Evolutionary conservation across 2,888 invertebrate genomes (phyloP).

Genomic region (Oxystoma pomonae): DNA sequence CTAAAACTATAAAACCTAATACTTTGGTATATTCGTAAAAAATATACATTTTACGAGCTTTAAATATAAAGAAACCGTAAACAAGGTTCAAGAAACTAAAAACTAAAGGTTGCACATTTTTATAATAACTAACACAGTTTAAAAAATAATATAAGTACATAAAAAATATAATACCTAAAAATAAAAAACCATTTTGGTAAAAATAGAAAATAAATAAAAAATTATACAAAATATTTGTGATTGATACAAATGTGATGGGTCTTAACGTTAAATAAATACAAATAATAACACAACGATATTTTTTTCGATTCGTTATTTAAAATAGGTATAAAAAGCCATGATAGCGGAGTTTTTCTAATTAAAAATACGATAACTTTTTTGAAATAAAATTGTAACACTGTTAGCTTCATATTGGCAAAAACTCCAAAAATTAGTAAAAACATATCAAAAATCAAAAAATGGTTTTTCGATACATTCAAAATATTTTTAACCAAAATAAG

Average conservation of each 20-base stretch:
- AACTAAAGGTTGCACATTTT: not conserved
- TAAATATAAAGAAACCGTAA: not conserved
- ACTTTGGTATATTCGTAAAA: constrained; percentile 1
- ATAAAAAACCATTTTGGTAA: no score
- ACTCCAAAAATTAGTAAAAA: no score
- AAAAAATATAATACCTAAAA: not conserved
- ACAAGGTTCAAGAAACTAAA: not conserved
- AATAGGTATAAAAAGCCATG: not conserved
- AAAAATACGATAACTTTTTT: not conserved
- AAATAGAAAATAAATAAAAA: no score
- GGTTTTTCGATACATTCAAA: no score
- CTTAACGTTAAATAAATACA: not conserved
- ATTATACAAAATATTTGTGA: not conserved
- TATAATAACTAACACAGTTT: not conserved
- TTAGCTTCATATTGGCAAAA: no score
- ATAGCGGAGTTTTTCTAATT: not conserved
- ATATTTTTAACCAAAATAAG: no score
- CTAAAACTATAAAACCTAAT: not conserved
- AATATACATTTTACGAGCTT: not conserved
- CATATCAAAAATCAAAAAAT: no score
- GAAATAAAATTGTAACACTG: no score
- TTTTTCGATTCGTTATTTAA: not conserved
- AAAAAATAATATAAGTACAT: not conserved
- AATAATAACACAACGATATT: not conserved
- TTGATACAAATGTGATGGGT: not conserved